Percentiles rank a stretch among this genome's conserved stretches.
Conservation (phyloP, 2,888 invertebrate genomes). For the Agonum fuliginosum region DNA sequence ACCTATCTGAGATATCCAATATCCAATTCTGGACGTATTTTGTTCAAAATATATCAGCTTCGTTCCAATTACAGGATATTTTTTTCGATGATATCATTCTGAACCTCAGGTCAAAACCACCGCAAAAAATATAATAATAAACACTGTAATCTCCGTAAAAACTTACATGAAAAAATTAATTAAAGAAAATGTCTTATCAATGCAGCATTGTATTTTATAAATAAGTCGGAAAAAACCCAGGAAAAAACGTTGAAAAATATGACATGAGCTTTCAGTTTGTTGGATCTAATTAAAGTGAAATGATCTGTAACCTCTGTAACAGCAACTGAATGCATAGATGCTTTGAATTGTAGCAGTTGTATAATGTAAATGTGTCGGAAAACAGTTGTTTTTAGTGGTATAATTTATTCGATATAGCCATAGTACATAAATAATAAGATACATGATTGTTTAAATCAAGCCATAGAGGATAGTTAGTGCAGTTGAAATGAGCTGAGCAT, state of each 20-base stretch:
- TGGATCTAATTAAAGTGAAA: slow-evolving; percentile 23
- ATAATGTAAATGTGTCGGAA: slow-evolving; percentile 38
- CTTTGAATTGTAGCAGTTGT: slow-evolving; percentile 15
- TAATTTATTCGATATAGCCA: slow-evolving; percentile 7
- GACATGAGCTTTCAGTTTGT: no score
- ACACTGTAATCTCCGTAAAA: background rate
- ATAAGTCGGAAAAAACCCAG: background rate
- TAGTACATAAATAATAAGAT: slow-evolving; percentile 39
- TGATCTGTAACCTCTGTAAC: background rate
- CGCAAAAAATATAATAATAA: background rate
- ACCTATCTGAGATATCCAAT: slow-evolving; percentile 11
- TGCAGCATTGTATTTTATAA: slow-evolving; percentile 2
- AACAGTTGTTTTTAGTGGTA: slow-evolving; percentile 30
- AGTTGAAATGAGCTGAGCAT: no score
- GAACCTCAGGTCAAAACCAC: slow-evolving; percentile 8
- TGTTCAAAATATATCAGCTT: slow-evolving; percentile 29
- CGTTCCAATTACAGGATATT: slow-evolving; percentile 26
- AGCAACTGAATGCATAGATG: slow-evolving; percentile 20
- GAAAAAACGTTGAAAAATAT: background rate
- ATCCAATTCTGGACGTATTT: slow-evolving; percentile 32
- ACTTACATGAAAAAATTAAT: background rate
- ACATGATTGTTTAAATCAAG: slow-evolving; percentile 42
- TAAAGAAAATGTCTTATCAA: background rate
- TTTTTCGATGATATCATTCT: slow-evolving; percentile 1
- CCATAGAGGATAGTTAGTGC: slow-evolving; percentile 11